Conservation (phyloP, 2,113 vertebrate genomes). For the Phrynosoma blainvillii region DNA sequence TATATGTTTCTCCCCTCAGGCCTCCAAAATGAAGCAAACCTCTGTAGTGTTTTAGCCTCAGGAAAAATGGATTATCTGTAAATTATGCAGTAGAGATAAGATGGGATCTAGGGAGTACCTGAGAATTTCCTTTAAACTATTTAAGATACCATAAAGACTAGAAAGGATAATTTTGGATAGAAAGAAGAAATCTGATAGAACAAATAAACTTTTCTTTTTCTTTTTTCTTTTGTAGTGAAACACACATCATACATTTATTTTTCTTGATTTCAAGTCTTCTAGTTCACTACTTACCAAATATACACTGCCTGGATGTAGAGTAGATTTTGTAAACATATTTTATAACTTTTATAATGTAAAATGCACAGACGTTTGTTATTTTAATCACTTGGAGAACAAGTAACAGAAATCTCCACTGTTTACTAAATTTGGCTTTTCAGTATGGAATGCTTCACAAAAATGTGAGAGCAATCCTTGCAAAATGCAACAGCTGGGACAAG, state of each 20-base stretch:
- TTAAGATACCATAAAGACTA: neutral
- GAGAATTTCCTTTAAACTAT: constrained; percentile 12
- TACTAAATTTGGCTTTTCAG: constrained; percentile 45
- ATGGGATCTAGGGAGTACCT: constrained; percentile 1
- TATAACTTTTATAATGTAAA: constrained; percentile 44
- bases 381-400: constrained; percentile 47
- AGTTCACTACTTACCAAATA: neutral
- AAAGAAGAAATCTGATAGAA: neutral
- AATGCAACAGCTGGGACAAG: constrained; percentile 63
- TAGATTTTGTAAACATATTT: constrained; percentile 4
- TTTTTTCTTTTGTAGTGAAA: neutral
- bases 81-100: constrained; percentile 8
- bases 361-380: constrained; percentile 49
- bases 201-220: neutral
- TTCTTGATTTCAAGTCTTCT: neutral
- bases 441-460: constrained; percentile 55
- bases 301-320: neutral
- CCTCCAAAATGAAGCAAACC: constrained; percentile 40
- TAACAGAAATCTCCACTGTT: constrained; percentile 44
- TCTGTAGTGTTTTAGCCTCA: constrained; percentile 16
- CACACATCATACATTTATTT: neutral
- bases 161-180: neutral
- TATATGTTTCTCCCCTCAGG: constrained; percentile 12
- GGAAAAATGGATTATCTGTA: constrained; percentile 18
- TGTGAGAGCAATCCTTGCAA: constrained; percentile 61